phyloP scores from a whole-genome alignment of 1,140 invertebrate genomes.

The Coelopa frigida region DNA sequence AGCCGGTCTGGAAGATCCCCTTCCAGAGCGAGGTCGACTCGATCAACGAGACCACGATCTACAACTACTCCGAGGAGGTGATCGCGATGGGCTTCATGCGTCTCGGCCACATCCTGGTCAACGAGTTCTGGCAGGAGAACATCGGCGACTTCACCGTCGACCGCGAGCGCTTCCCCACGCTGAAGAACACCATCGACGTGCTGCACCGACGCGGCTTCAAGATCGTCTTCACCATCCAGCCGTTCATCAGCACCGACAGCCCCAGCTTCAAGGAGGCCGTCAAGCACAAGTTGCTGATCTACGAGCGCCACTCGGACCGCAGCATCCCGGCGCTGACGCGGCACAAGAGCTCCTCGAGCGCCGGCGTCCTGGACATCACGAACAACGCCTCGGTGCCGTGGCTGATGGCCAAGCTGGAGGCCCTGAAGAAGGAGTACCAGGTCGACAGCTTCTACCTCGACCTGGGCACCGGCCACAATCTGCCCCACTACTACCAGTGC shows the following conservation, averaged over 20 bases:
- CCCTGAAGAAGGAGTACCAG: conserved; percentile 62
- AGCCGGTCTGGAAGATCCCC: conserved; percentile 79
- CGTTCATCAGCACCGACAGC: conserved; percentile 80
- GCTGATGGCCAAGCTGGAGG: conserved; percentile 66
- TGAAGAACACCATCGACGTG: conserved; percentile 71
- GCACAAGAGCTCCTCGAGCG: conserved; percentile 68
- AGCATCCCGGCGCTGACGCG: conserved; percentile 67
- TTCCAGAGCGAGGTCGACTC: conserved; percentile 52
- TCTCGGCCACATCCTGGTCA: conserved; percentile 72
- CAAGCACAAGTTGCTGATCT: conserved; percentile 59
- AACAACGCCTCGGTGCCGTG: conserved; percentile 72
- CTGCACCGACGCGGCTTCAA: conserved; percentile 76
- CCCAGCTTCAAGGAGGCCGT: conserved; percentile 71
- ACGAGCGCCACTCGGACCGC: conserved; percentile 62
- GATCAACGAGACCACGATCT: conserved; percentile 60
- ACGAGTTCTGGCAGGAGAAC: conserved; percentile 76
- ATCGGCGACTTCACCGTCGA: conserved; percentile 74
- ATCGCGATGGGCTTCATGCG: conserved; percentile 65
- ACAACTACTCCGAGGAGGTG: conserved; percentile 75
- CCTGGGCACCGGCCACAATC: conserved; percentile 76
- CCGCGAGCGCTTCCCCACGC: conserved; percentile 60
- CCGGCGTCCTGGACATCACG: conserved; percentile 76
- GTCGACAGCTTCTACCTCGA: conserved; percentile 89
- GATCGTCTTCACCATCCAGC: conserved; percentile 75
- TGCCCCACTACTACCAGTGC: conserved; percentile 78